A percentile compares a stretch with the other conserved stretches of the same genome.
Conservation (phyloP, 1,140 invertebrate species). For the Nymphalis io region DNA sequence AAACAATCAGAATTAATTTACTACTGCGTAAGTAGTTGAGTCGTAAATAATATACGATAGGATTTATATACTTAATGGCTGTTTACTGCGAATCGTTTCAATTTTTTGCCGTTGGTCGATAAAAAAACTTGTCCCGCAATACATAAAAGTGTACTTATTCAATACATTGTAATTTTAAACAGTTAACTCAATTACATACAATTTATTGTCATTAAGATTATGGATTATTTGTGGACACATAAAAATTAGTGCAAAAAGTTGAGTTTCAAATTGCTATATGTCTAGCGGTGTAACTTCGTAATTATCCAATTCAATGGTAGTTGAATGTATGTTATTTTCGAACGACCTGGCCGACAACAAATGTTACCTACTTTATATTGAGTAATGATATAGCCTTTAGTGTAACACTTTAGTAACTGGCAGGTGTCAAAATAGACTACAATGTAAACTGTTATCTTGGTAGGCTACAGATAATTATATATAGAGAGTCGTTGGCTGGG, state of each 20-base stretch:
- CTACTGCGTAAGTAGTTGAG: neutral
- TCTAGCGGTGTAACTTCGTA: slow-evolving; percentile 51
- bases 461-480: slow-evolving; percentile 19
- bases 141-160: slow-evolving; percentile 43
- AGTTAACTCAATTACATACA: slow-evolving; percentile 51
- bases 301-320: slow-evolving; percentile 36
- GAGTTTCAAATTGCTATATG: slow-evolving; percentile 50
- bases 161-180: slow-evolving; percentile 50
- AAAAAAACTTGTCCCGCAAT: slow-evolving; percentile 35
- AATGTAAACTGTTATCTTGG: slow-evolving; percentile 38
- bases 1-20: slow-evolving; percentile 22
- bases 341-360: slow-evolving; percentile 48
- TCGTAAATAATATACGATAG: slow-evolving; percentile 19
- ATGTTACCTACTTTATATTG: slow-evolving; percentile 34
- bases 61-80: slow-evolving; percentile 28
- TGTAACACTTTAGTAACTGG: slow-evolving; percentile 53
- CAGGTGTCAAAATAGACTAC: slow-evolving; percentile 35
- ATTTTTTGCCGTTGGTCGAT: slow-evolving; percentile 32
- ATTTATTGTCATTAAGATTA: slow-evolving; percentile 49
- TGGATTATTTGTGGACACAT: slow-evolving; percentile 44
- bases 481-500: slow-evolving; percentile 26
- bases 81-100: slow-evolving; percentile 35
- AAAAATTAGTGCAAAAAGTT: slow-evolving; percentile 51
- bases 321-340: slow-evolving; percentile 58
- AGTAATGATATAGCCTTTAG: slow-evolving; percentile 44